phyloP scores from a whole-genome alignment of 2,888 invertebrate genomes.

The Cephus rjabovi region DNA sequence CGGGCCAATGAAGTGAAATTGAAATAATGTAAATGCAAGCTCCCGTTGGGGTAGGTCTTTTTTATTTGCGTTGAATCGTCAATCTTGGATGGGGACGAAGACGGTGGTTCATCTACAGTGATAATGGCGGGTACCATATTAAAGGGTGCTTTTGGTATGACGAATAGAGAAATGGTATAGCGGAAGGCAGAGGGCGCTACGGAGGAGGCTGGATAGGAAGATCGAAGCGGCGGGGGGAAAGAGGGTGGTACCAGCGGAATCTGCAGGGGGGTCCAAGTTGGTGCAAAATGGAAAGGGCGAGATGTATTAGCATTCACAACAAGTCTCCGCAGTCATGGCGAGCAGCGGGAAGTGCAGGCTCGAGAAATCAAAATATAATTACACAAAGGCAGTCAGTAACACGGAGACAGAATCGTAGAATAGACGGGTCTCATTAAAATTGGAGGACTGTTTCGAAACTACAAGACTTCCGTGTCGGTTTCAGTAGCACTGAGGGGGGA shows the following conservation, averaged over 20 bases:
- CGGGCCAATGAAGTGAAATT: slow-evolving; percentile 44
- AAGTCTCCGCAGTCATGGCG: slow-evolving; percentile 40
- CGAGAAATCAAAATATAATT: slow-evolving; percentile 60
- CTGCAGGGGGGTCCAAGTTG: slow-evolving; percentile 4
- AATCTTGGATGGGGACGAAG: slow-evolving; percentile 29
- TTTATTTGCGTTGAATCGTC: slow-evolving; percentile 52
- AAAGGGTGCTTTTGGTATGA: neutral
- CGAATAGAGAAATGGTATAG: neutral
- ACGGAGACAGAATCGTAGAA: slow-evolving; percentile 60
- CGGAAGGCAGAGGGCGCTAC: slow-evolving; percentile 19
- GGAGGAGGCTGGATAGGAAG: slow-evolving; percentile 13
- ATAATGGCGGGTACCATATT: neutral
- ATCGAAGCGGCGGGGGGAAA: slow-evolving; percentile 6
- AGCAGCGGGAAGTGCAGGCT: slow-evolving; percentile 29
- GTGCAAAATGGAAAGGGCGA: slow-evolving; percentile 23
- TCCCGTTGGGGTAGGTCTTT: slow-evolving; percentile 43
- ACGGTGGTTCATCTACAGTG: neutral
- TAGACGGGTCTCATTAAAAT: slow-evolving; percentile 65
- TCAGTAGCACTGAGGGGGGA: slow-evolving; percentile 40
- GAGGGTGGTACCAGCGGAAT: slow-evolving; percentile 20
- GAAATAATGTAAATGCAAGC: slow-evolving; percentile 56
- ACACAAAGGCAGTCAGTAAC: slow-evolving; percentile 58
- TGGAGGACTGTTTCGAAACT: slow-evolving; percentile 65
- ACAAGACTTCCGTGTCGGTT: slow-evolving; percentile 62
- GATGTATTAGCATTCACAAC: slow-evolving; percentile 60